Evolutionary conservation across 2,888 invertebrate species (phyloP), one percentile per base, ranked within the genome.

Genomic region (Nesidiocoris tenuis): DNA sequence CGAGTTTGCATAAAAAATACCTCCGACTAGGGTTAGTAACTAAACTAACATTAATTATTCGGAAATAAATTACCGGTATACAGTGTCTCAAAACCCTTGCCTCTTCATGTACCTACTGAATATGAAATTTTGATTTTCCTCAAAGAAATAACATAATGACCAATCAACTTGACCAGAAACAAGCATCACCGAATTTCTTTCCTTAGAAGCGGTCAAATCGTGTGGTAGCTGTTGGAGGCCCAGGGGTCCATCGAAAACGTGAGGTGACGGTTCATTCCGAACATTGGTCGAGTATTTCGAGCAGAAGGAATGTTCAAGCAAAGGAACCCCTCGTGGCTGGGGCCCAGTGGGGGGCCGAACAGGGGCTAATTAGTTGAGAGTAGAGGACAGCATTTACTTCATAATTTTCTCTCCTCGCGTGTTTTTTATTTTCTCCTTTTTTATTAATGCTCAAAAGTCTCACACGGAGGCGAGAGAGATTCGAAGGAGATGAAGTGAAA

Each of bases 321-420:
- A 39, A 12, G 39, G 5, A 12, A 39, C 39, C 39, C 12, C 39
- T 39, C 39, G 39, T 70, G 70, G 70, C 57, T 16, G 59, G 17
- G 17, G 9, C 70, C 61, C 70, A 21, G 59, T 59, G 19, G 70
- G 70, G 67, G 61, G 22, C 16, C 61, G 19, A 59, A 70, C 70
- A 57, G 70, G 57, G 70, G 70, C 70, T 70, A 70, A 70, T 70
- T 70, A 70, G 70, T 70, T 56, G 57, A 19, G 59, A 17, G 21
- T 57, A 70, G 70, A 24, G 61, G 70, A 57, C 57, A 23, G 59
- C 22, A 39, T 39, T 39, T 70, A 70, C 61, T 70, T 59, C 25
- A 70, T 61, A 70, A 59, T 70, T 70, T 66, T 39, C 39, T 39
- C 39, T 12, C 12, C 39, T 3, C 12, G 39, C 12, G 39, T 39